Evolutionary conservation across 2,888 invertebrate genomes (phyloP), one percentile per base, ranked within the genome.

Genomic region (Dasypolia templi): DNA sequence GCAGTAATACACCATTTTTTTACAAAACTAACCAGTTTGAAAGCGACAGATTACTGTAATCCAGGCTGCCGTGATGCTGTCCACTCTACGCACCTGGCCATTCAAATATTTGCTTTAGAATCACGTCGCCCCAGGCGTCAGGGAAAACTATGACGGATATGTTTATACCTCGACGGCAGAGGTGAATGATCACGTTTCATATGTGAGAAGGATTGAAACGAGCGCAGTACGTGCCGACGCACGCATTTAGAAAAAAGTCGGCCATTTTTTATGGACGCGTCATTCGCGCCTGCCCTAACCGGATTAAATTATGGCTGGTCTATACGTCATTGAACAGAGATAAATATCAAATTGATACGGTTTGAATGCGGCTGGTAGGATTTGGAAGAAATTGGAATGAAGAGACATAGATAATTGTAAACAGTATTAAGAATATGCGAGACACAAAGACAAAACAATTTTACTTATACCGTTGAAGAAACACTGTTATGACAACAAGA

Each of bases 111-210:
- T 89, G 89, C 84, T 89, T 91, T 89, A 81, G 83, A 86, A 91
- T 89, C 87, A 88, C 87, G 86, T 83, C 65, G 81, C 79, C 71
- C 66, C 22, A 64, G 73, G 79, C 78, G 59, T 32, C 68, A 64
- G 82, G 81, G 72, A 76, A 82, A 88, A 81, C 86, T 89, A 88
- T 93, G 92, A 93, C 90, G 87, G 89, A 92, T 92, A 90, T 92
- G 91, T 93, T 93, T 93, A 92, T 93, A 89, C 86, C 90, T 89
- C 90, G 80, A 87, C 88, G 90, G 89, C 83, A 84, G 87, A 84
- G 87, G 90, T 92, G 92, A 94, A 94, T 92, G 93, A 94, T 95
- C 95, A 95, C 95, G 95, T 95, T 92, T 91, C 91, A 91, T 91
- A 91, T 92, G 90, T 91, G 88, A 88, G 91, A 88, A 86, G 91